Percentiles rank a stretch among this genome's conserved stretches.
Conservation (phyloP, 2,888 invertebrate species). For the Trichacis sp. region DNA sequence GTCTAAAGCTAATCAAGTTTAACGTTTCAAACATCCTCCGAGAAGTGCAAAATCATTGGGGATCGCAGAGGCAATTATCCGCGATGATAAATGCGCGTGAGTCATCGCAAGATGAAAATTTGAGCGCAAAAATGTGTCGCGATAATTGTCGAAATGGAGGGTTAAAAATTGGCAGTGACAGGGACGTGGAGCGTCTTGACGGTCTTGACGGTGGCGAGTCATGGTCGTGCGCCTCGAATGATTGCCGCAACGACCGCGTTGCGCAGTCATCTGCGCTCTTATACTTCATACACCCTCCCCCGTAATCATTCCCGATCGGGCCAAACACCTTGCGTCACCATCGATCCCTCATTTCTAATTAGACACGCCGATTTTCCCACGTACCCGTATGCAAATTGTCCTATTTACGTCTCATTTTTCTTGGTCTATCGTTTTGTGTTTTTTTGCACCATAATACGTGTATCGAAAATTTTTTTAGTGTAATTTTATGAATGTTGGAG, state of each 20-base stretch:
- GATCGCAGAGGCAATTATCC: constrained; percentile 38
- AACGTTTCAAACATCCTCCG: constrained; percentile 27
- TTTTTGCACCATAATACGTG: too few relatives aligned
- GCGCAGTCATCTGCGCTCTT: constrained; percentile 54
- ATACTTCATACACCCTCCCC: constrained; percentile 36
- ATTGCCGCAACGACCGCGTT: constrained; percentile 56
- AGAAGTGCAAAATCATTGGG: constrained; percentile 33
- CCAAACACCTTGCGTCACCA: constrained; percentile 58
- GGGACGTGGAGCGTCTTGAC: constrained; percentile 35
- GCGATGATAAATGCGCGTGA: constrained; percentile 37
- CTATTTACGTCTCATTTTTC: too few relatives aligned
- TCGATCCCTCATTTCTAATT: constrained; percentile 58
- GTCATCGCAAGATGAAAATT: constrained; percentile 36
- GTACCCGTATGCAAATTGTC: not conserved
- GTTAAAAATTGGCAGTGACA: constrained; percentile 35
- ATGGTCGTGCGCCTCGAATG: constrained; percentile 57
- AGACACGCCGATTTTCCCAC: constrained; percentile 35
- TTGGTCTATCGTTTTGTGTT: too few relatives aligned
- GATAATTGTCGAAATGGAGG: constrained; percentile 32
- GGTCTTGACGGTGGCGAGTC: constrained; percentile 53
- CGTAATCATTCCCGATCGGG: constrained; percentile 48
- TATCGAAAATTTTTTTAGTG: too few relatives aligned
- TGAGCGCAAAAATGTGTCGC: constrained; percentile 33
- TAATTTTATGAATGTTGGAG: too few relatives aligned
- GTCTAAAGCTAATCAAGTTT: constrained; percentile 25